Evolutionary conservation across 2,113 vertebrate genomes (phyloP), one percentile per base, ranked within the genome.

Genomic region (Entomyzon cyanotis): DNA sequence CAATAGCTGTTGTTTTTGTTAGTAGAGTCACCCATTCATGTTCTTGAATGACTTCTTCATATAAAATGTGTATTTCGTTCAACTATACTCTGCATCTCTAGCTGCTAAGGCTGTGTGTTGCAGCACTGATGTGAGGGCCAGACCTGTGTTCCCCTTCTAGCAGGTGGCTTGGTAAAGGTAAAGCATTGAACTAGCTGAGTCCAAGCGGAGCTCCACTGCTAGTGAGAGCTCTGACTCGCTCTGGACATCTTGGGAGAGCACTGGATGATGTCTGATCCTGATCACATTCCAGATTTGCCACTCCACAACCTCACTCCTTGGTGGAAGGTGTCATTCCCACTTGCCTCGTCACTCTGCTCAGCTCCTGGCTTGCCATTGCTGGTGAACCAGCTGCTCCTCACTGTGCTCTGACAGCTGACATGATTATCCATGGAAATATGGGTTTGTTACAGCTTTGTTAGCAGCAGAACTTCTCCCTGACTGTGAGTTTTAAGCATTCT

Each of bases 91-190:
- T 2, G 0, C 25, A 16, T 31, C 11, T 73, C 39, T 58, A 83
- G 31, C 21, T 60, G 24, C 39, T 56, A 41, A 78, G 56, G 30
- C 30, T 69, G 8, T 4, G 12, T 13, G 31, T 24, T 78, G 12
- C 16, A 15, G 53, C 23, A 11, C 0, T 68, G 33, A 52, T 70
- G 59, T 31, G 55, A 84, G n/a, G 53, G 22, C 28, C 22, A 64
- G 37, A 25, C 0, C 0, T 64, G 10, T 37, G 47, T 4, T 1
- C 11, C 21, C 2, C 1, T 52, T 76, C 67, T 39, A 28, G 53
- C n/a, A 62, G 21, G 15, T 11, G 27, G 13, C 30, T 68, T 88
- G 35, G 52, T 31, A 28, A 59, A 83, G 13, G 25, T 58, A 17
- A 46, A 75, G 7, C 9, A 17, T 76, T 90, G n/a, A 42, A 12